Evolutionary conservation across 2,113 vertebrate species (phyloP).

Genomic region (Colistium nudipinnis): DNA sequence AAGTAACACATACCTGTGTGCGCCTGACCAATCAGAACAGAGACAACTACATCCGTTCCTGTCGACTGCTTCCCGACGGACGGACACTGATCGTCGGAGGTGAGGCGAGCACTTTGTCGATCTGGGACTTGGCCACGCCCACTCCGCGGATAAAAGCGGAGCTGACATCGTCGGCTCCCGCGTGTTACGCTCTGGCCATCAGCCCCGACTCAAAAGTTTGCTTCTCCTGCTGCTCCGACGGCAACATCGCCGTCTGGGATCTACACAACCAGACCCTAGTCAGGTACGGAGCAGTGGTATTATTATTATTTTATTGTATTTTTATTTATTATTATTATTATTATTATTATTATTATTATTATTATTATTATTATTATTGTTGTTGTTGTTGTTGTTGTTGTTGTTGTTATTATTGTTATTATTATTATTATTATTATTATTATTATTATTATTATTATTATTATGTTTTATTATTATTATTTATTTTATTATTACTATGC

Average conservation of each 20-base stretch:
- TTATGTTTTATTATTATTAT: too few relatives aligned
- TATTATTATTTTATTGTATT: too few relatives aligned
- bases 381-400: too few relatives aligned
- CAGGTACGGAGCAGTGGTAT: conserved; percentile 83
- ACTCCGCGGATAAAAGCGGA: conserved; percentile 97
- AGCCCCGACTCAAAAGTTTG: conserved; percentile 98
- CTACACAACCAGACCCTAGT: conserved; percentile 97
- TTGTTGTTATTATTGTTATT: too few relatives aligned
- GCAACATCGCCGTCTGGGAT: conserved; percentile 97
- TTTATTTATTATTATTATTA: too few relatives aligned
- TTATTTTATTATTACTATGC: too few relatives aligned
- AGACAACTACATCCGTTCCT: conserved; percentile 99
- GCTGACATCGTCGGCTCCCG: conserved; percentile 92
- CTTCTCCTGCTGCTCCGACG: conserved; percentile 97
- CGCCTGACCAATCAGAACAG: conserved; percentile 85
- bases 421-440: too few relatives aligned
- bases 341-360: too few relatives aligned
- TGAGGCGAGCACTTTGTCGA: conserved; percentile 94
- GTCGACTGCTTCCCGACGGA: conserved; percentile 94
- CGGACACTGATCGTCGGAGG: conserved; percentile 95
- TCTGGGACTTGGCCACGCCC: conserved; percentile 96
- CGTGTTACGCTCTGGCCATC: conserved; percentile 96
- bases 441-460: too few relatives aligned
- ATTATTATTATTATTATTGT: too few relatives aligned
- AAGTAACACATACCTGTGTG: background rate